phyloP scores from a whole-genome alignment of 2,888 invertebrate genomes.

The Tenthredo mesomela region DNA sequence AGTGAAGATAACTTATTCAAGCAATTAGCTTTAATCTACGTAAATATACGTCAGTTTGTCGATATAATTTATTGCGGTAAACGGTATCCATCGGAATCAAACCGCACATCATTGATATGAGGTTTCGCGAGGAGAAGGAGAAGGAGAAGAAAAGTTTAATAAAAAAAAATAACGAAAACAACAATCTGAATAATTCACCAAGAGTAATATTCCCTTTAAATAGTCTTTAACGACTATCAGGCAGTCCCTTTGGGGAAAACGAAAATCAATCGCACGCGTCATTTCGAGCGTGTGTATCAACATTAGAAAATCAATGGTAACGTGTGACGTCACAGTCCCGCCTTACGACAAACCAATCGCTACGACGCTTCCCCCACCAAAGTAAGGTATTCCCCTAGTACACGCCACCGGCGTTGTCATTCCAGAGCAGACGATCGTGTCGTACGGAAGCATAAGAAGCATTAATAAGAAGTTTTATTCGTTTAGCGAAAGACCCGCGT shows the following conservation, averaged over 20 bases:
- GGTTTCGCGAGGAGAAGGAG: background rate
- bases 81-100: background rate
- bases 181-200: background rate
- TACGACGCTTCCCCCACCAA: slow-evolving; percentile 60
- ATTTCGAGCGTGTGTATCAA: slow-evolving; percentile 51
- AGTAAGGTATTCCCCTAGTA: slow-evolving; percentile 62
- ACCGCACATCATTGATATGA: background rate
- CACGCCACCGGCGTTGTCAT: slow-evolving; percentile 73
- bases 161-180: background rate
- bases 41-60: background rate
- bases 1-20: background rate
- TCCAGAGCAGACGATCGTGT: slow-evolving; percentile 70
- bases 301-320: slow-evolving; percentile 76
- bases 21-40: background rate
- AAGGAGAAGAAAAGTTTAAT: background rate
- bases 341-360: slow-evolving; percentile 71
- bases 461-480: slow-evolving; percentile 61
- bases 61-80: background rate
- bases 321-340: slow-evolving; percentile 75
- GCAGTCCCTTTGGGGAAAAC: background rate
- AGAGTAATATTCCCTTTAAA: slow-evolving; percentile 1
- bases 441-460: slow-evolving; percentile 66
- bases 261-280: slow-evolving; percentile 47
- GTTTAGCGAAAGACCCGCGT: slow-evolving; percentile 55
- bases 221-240: background rate